Evolutionary conservation across 92 coral and sea anemone genomes (phyloP).

Genomic region (Epizoanthus ramosus): DNA sequence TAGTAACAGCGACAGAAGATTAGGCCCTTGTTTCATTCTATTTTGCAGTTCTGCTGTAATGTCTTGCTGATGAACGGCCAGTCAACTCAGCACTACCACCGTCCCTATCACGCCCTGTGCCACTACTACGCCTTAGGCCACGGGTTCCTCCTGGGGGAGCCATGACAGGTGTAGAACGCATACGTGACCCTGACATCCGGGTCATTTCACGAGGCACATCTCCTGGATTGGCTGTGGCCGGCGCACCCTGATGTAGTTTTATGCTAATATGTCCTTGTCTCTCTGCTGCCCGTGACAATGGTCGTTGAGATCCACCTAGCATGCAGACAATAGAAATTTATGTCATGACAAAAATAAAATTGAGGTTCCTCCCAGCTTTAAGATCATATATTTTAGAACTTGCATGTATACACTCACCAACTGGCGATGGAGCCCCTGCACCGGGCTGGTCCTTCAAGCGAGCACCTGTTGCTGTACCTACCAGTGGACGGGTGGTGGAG

Average conservation of each 20-base stretch:
- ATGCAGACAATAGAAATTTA: no score
- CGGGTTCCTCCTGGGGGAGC: constrained; percentile 82
- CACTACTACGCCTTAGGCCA: constrained; percentile 75
- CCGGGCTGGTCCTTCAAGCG: constrained; percentile 82
- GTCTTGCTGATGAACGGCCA: constrained; percentile 53
- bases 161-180: constrained; percentile 92
- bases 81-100: constrained; percentile 81
- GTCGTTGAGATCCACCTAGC: constrained; percentile 61
- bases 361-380: no score
- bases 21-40: constrained; percentile 7
- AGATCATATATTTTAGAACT: no score
- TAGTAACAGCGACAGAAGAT: not conserved
- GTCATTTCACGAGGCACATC: constrained; percentile 89
- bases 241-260: constrained; percentile 87
- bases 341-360: no score
- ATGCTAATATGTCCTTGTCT: constrained; percentile 91
- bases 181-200: constrained; percentile 98
- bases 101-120: constrained; percentile 88
- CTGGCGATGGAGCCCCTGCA: constrained; percentile 86
- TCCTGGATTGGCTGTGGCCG: constrained; percentile 74
- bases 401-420: constrained; percentile 52
- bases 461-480: constrained; percentile 81
- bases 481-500: constrained; percentile 89
- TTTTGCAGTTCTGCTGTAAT: constrained; percentile 61
- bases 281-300: constrained; percentile 93